Evolutionary conservation across 2,888 invertebrate genomes (phyloP), one percentile per base, ranked within the genome.

Genomic region (Tiliacea citrago): DNA sequence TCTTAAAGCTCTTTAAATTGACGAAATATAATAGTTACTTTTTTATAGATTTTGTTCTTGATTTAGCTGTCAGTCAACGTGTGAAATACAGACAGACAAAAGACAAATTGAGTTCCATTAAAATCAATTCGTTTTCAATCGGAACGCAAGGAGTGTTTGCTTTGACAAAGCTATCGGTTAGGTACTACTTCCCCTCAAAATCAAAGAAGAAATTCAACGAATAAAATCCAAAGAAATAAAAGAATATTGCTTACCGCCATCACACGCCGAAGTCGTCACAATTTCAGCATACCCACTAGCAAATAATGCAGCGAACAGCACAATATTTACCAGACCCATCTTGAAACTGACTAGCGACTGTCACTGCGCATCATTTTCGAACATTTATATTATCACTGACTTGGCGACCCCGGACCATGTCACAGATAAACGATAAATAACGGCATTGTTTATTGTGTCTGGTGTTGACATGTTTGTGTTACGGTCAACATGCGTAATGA

Each of bases 371-470:
- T 16, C 7, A n/a, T 13, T 60, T 8, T 16, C 57, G 45, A 45
- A 61, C 70, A 73, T 79, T 68, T 65, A 39, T 68, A 66, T 69
- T 70, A 66, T 66, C 62, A 18, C 9, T 72, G 77, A 79, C 73
- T 66, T 29, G 16, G 12, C 62, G 79, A 85, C 83, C 86, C 53
- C 72, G 61, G 73, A 61, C 68, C 60, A 29, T 63, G 74, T 60
- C 51, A 66, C 73, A 53, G 83, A 86, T 83, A 84, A 83, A 80
- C 55, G 12, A n/a, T 68, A n/a, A 78, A 68, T 72, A 73, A 81
- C 51, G 63, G 74, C 83, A 81, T 81, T 83, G 76, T 85, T 86
- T 79, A 76, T 85, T 83, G 69, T 77, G 77, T 71, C 82, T 77
- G 66, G 18, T 0, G 10, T 29, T 61, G 57, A 55, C 35, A 24